Conservation (phyloP, 2,888 invertebrate species). For the Melinaea menophilus region DNA sequence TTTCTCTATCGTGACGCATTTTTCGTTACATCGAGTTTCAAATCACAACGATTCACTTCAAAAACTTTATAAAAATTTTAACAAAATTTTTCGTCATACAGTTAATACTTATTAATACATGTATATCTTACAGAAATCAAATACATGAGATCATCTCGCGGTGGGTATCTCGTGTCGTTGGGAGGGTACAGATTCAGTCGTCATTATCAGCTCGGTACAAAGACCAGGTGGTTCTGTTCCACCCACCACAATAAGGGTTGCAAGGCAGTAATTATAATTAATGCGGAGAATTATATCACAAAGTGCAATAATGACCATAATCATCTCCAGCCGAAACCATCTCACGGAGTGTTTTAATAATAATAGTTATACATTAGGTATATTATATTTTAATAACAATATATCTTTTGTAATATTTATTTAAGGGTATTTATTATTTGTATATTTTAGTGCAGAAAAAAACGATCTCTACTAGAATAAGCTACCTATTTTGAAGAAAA, state of each 20-base stretch:
- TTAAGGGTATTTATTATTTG: too few relatives aligned
- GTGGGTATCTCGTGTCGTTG: slow-evolving; percentile 13
- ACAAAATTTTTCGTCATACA: too few relatives aligned
- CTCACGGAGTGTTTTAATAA: neutral
- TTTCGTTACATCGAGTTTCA: too few relatives aligned
- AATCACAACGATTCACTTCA: too few relatives aligned
- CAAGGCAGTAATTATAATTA: slow-evolving; percentile 29
- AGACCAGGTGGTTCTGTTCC: slow-evolving; percentile 38
- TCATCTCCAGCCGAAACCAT: slow-evolving; percentile 14
- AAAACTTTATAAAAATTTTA: too few relatives aligned
- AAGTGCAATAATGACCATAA: slow-evolving; percentile 33
- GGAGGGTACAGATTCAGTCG: slow-evolving; percentile 22
- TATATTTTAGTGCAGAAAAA: too few relatives aligned
- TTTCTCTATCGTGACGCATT: too few relatives aligned
- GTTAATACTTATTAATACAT: neutral
- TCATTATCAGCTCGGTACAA: slow-evolving; percentile 11
- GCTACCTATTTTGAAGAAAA: too few relatives aligned
- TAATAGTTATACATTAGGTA: neutral
- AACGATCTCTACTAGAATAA: too few relatives aligned
- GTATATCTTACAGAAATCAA: slow-evolving; percentile 10
- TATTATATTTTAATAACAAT: too few relatives aligned
- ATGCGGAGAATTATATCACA: slow-evolving; percentile 31
- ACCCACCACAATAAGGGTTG: slow-evolving; percentile 38
- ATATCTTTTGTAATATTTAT: too few relatives aligned
- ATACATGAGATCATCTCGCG: slow-evolving; percentile 10